Base-by-base conservation (phyloP, 92 coral and sea anemone species). In the Metridium senile region DNA sequence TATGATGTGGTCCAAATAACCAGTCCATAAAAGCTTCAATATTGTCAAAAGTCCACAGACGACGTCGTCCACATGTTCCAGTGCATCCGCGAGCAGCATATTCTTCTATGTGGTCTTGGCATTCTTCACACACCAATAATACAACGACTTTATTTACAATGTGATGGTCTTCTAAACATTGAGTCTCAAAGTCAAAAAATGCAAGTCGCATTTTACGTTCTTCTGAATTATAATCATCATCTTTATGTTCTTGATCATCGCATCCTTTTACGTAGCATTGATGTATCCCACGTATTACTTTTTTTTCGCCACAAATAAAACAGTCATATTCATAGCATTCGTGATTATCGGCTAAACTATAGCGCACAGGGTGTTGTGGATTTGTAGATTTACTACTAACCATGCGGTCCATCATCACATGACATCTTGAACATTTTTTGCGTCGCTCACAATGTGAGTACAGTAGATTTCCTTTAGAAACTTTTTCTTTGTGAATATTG, bases 171-270 rank as follows among this genome's bases (percentile, higher is more conserved):
- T 33, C 70, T 21, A 73, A 33, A 25, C 52, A 33, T 18, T 25
- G 66, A 2, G 78, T 59, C 18, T 73, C 70, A 35, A 74, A 74
- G 39, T 74, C 79, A 62, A 74, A 74, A 20, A 74, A 74, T 19
- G 76, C 76, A 25, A 71, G 22, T 20, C 17, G 4, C 59, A 21
- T 54, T 54, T 6, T 9, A 3, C 59, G 20, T 54, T 70, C 43
- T 31, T 19, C 19, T 19, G 29, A 4, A 7, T 53, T 32, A 26
- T 23, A 25, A 11, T 22, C 58, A 22, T 35, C 74, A 8, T 68
- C 58, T 7, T 7, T 7, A 45, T 45, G 9, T 45, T 16, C 16
- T 13, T 54, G 59, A 54, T 54, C 9, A 20, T 6, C 16, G 26
- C 20, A 13, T 11, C 29, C 29, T 17, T 39, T 20, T 1, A 70